These are phyloP conservation scores for Crocodylus rhombifer DNA, from an alignment of 2,797 vertebrate genomes.

Conservation along the genomic window DNA sequence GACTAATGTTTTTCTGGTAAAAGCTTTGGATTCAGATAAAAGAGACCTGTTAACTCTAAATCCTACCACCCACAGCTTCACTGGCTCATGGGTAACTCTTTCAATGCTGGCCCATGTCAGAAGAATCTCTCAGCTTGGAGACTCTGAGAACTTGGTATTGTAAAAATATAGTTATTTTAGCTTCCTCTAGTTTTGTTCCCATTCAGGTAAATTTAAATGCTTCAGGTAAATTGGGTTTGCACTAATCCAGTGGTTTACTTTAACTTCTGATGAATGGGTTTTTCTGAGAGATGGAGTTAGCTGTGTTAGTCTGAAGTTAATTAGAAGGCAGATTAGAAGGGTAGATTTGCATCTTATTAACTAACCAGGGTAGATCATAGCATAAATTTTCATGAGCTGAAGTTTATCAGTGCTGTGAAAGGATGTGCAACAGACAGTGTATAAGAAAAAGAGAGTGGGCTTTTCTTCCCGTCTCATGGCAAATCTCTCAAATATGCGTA, in stretches of 20 bases:
- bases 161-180: not conserved
- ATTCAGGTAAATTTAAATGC: not conserved
- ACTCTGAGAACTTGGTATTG: not conserved
- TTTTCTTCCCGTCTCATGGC: not conserved
- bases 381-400: no score
- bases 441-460: no score
- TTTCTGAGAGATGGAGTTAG: not conserved
- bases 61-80: not conserved
- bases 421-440: no score
- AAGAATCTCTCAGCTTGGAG: not conserved
- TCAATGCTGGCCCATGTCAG: not conserved
- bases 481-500: not conserved
- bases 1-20: no score
- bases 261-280: not conserved
- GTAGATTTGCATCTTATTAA: no score
- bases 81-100: fast-evolving
- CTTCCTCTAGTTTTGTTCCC: not conserved
- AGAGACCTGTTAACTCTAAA: not conserved
- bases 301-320: no score
- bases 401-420: no score
- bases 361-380: no score
- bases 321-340: no score
- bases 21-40: no score
- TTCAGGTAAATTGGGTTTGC: not conserved
- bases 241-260: not conserved